Conservation (phyloP, 92 coral and sea anemone genomes). For the Heliopora coerulea region DNA sequence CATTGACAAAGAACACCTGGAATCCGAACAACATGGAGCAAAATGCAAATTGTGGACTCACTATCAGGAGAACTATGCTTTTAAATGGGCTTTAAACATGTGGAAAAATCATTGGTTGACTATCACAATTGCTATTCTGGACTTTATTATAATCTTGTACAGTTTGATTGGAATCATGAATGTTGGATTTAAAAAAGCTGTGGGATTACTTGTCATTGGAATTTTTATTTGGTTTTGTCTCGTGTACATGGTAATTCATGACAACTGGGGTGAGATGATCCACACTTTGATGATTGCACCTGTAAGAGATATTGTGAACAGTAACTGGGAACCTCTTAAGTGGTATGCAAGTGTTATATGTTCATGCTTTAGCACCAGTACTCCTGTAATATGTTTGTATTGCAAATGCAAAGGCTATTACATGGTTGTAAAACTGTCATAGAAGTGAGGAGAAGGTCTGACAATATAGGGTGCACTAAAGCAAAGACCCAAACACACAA, state of each 20-base stretch:
- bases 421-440: no score
- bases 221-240: conserved; percentile 89
- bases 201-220: conserved; percentile 69
- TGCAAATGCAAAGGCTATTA: no score
- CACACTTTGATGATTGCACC: conserved; percentile 62
- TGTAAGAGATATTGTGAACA: conserved; percentile 33
- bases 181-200: conserved; percentile 83
- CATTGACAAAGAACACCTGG: neutral
- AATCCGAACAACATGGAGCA: neutral
- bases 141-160: conserved; percentile 22
- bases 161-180: conserved; percentile 69
- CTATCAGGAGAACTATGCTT: neutral
- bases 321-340: conserved; percentile 62
- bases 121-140: conserved; percentile 5
- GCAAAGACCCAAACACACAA: no score
- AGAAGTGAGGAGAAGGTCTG: no score
- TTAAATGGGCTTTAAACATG: neutral
- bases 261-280: conserved; percentile 71
- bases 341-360: conserved; percentile 53
- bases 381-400: no score
- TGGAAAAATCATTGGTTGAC: conserved; percentile 15
- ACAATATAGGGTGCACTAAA: no score
- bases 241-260: conserved; percentile 67
- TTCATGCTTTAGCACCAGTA: neutral
- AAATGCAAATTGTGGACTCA: conserved; percentile 3